Evolutionary conservation across 2,113 vertebrate species (phyloP).

Genomic region (Gallinago jamesoni): DNA sequence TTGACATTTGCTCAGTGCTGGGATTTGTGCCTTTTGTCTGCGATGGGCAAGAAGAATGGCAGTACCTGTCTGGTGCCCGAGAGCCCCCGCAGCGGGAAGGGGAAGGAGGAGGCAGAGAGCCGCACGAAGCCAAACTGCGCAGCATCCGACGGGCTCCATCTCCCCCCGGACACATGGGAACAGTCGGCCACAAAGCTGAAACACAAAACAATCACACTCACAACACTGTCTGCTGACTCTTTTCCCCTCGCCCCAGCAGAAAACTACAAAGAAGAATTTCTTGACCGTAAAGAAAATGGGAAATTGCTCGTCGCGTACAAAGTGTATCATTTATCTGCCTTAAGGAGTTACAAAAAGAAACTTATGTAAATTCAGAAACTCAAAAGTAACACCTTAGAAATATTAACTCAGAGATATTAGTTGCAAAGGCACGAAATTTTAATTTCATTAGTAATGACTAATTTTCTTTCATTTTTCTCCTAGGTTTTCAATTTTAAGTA

Average conservation of each 20-base stretch:
- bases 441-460: neutral
- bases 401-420: neutral
- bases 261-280: neutral
- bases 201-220: constrained; percentile 34
- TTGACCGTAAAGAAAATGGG: neutral
- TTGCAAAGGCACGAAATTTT: neutral
- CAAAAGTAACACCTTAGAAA: neutral
- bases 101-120: constrained; percentile 72
- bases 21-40: neutral
- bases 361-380: neutral
- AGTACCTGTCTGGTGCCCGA: constrained; percentile 87
- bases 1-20: neutral
- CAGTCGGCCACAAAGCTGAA: constrained; percentile 77
- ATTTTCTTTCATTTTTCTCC: neutral
- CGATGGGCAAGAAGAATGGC: neutral
- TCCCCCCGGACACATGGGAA: constrained; percentile 75
- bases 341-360: neutral
- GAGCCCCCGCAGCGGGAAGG: constrained; percentile 77
- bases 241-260: neutral
- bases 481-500: neutral
- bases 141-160: constrained; percentile 82
- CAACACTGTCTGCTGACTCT: neutral
- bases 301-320: neutral
- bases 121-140: constrained; percentile 82
- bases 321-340: neutral